Conservation (phyloP, 2,113 vertebrate genomes). For the Oophaga pumilio region DNA sequence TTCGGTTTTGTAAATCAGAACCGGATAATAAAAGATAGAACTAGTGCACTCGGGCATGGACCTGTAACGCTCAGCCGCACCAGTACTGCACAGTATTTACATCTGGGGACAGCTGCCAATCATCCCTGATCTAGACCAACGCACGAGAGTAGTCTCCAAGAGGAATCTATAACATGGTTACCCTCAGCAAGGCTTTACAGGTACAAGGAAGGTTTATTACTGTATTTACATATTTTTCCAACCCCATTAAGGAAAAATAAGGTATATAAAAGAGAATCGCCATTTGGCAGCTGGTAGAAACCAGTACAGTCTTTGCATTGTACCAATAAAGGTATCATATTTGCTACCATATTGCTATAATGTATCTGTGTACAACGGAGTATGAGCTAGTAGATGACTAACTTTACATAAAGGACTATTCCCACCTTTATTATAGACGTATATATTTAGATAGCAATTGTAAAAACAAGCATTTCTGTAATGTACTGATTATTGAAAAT, state of each 20-base stretch:
- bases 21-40: neutral
- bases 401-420: neutral
- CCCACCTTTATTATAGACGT: too few relatives aligned
- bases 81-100: neutral
- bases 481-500: too few relatives aligned
- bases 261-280: neutral
- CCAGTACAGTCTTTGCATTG: neutral
- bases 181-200: neutral
- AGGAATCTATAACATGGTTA: conserved; percentile 5
- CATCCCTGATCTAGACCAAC: neutral
- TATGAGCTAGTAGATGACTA: neutral
- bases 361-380: too few relatives aligned
- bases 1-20: conserved; percentile 41
- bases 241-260: neutral
- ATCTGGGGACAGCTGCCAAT: neutral
- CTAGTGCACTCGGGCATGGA: neutral
- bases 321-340: conserved; percentile 1
- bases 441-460: too few relatives aligned
- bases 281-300: conserved; percentile 13
- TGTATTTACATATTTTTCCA: neutral
- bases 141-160: neutral
- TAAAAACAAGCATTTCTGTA: too few relatives aligned
- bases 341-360: conserved; percentile 9
- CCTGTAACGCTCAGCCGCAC: neutral
- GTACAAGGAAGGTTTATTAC: neutral